These are phyloP conservation scores for Carcinoscorpius rotundicauda DNA, from an alignment of 1,140 invertebrate species.

Conservation along the genomic window DNA sequence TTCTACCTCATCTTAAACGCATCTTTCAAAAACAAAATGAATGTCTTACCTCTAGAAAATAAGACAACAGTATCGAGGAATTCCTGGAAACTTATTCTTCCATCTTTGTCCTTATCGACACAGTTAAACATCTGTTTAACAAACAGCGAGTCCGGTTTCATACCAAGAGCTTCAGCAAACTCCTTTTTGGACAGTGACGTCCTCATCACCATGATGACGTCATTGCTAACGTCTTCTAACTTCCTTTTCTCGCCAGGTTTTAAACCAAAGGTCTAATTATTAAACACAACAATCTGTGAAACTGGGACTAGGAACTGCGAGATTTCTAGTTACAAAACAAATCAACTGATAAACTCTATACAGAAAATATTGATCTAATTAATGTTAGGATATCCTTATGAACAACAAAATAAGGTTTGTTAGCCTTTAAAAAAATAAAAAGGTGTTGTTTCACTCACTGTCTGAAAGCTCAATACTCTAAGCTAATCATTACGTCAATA, in stretches of 20 bases:
- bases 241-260: conserved; percentile 46
- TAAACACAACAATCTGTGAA: too few species aligned
- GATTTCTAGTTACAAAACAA: background rate
- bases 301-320: background rate
- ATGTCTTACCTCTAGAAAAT: conserved; percentile 35
- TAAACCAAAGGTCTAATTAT: conserved; percentile 64
- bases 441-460: too few species aligned
- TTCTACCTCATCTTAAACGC: too few species aligned
- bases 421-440: too few species aligned
- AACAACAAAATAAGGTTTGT: too few species aligned
- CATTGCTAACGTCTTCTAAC: conserved; percentile 58
- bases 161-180: conserved; percentile 92
- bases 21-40: too few species aligned
- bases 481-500: too few species aligned
- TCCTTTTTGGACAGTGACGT: conserved; percentile 87
- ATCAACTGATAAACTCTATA: too few species aligned
- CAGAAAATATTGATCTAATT: too few species aligned
- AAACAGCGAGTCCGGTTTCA: conserved; percentile 91
- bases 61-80: conserved; percentile 92
- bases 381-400: too few species aligned
- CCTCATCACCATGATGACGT: conserved; percentile 81
- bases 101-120: conserved; percentile 90
- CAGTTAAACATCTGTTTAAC: conserved; percentile 99
- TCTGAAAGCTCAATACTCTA: too few species aligned
- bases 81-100: conserved; percentile 93